These are phyloP conservation scores for Prosopocoilus inquinatus DNA, from an alignment of 2,888 invertebrate species.

Conservation along the genomic window DNA sequence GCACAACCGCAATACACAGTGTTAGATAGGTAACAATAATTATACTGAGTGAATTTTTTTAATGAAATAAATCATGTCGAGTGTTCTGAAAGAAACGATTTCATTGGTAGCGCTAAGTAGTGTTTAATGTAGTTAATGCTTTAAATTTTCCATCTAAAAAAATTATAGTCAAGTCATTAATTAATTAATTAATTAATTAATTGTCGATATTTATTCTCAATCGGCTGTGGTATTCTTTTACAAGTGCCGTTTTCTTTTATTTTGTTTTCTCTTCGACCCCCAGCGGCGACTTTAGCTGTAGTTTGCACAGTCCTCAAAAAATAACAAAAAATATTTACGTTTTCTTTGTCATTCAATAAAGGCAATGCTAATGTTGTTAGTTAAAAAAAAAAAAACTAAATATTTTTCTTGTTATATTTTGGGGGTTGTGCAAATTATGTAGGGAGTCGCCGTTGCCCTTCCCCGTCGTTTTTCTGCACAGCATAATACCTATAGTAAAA, in stretches of 20 bases:
- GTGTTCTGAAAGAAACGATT: constrained; percentile 1
- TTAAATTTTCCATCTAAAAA: constrained; percentile 26
- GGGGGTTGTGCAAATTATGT: neutral
- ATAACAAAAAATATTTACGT: too few species aligned
- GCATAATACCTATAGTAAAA: too few species aligned
- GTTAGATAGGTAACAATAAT: constrained; percentile 6
- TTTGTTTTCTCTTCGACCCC: neutral
- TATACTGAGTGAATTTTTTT: constrained; percentile 6
- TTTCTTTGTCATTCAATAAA: too few species aligned
- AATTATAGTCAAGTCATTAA: constrained; percentile 24
- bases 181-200: constrained; percentile 12
- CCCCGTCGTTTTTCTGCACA: too few species aligned
- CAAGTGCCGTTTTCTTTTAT: neutral
- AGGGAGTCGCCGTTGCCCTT: too few species aligned
- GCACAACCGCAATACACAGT: constrained; percentile 14
- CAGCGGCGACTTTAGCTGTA: neutral
- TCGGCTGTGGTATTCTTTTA: constrained; percentile 22
- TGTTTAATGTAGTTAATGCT: constrained; percentile 26
- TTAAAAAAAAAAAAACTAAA: too few species aligned
- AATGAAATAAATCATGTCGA: constrained; percentile 2
- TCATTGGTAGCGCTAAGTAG: constrained; percentile 24
- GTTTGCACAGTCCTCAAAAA: neutral
- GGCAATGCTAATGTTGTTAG: too few species aligned
- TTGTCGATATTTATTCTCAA: constrained; percentile 22
- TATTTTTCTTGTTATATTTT: neutral